Percentiles rank a stretch among this genome's conserved stretches.
These are phyloP conservation scores for Machimus rusticus DNA, from an alignment of 2,888 invertebrate genomes.

Conservation along the genomic window DNA sequence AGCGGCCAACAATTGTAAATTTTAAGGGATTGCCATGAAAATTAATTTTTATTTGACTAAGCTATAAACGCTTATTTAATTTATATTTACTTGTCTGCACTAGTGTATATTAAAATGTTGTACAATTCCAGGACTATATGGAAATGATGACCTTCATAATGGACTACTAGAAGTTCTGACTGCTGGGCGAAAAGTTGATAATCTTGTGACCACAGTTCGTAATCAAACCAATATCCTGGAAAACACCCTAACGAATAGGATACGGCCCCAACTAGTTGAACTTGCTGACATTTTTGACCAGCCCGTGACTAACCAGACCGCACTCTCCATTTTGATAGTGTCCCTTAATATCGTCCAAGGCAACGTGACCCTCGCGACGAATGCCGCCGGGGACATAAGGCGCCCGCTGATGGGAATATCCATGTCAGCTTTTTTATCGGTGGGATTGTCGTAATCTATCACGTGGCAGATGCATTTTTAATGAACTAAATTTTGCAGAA, in stretches of 20 bases:
- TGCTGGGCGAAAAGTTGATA: conserved; percentile 82
- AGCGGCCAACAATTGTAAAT: no score
- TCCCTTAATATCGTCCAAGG: conserved; percentile 75
- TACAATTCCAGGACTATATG: conserved; percentile 72
- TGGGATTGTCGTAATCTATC: conserved; percentile 51
- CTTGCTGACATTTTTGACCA: conserved; percentile 80
- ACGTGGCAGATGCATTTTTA: conserved; percentile 12
- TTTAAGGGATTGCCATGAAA: no score
- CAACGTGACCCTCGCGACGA: conserved; percentile 78
- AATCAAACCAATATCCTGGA: conserved; percentile 84
- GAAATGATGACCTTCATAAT: conserved; percentile 94
- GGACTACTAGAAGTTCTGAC: conserved; percentile 82
- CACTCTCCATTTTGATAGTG: conserved; percentile 73
- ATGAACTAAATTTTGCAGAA: conserved; percentile 63
- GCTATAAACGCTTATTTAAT: no score
- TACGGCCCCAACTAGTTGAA: conserved; percentile 74
- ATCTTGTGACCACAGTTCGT: conserved; percentile 78
- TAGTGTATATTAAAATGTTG: background rate
- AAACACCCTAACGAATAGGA: conserved; percentile 74
- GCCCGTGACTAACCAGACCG: conserved; percentile 79
- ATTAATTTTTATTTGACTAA: no score
- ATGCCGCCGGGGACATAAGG: conserved; percentile 79
- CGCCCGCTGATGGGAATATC: conserved; percentile 76
- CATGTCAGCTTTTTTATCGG: conserved; percentile 68
- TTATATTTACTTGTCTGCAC: no score